Evolutionary conservation across 2,888 invertebrate genomes (phyloP), one percentile per base, ranked within the genome.

Genomic region (Luffia ferchaultella): DNA sequence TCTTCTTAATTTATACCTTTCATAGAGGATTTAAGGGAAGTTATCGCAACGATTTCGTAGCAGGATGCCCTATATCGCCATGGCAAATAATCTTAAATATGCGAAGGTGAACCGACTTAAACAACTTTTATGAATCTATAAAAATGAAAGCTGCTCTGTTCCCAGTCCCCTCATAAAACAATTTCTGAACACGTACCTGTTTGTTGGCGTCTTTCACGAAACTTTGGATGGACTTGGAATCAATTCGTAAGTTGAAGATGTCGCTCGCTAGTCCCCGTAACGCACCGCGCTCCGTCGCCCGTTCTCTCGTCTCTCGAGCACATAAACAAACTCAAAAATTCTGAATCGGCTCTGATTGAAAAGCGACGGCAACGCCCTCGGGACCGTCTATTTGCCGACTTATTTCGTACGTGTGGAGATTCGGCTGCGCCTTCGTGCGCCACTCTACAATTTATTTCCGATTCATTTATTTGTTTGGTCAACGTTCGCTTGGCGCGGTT

Each of bases 301-400:
- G 5, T 12, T 30, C 12, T 30, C 5, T 12, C 30, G 30, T 30
- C 30, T 3, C 30, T 42, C 16, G n/a, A 16, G n/a, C 16, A 42
- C 5, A 42, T 78, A 79, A 79, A 79, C 77, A 76, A 77, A 80
- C 79, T 76, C 73, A 75, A 65, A 79, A 78, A 76, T 75, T 75
- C 72, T 76, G 78, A 78, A 79, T 79, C 74, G 70, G 70, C 70
- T 67, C 74, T 78, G 80, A 83, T 83, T 83, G 82, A 79, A 80
- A 79, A 77, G 70, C 67, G 72, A 69, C 63, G 66, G n/a, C n/a
- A n/a, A 65, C 66, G 76, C 80, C 78, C 76, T 64, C 66, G 78
- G 78, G 78, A 75, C 72, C 66, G 65, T 68, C 76, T 77, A 77
- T 79, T 80, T 80, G 76, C 78, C 79, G 68, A 76, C 70, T 76